Conservation (phyloP, 2,888 invertebrate genomes). For the Ectemnius continuus region DNA sequence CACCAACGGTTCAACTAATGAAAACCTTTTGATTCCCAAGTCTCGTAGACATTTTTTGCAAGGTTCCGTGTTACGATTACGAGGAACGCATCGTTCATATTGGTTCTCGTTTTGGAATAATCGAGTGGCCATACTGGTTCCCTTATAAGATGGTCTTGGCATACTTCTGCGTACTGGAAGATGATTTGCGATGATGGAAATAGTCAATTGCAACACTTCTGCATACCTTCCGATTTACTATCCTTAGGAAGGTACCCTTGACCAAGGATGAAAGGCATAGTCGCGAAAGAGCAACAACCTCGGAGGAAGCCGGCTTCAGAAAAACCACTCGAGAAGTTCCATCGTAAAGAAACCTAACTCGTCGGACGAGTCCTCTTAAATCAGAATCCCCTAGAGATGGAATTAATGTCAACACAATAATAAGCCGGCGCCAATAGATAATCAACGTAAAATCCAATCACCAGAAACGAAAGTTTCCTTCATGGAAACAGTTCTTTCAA, state of each 20-base stretch:
- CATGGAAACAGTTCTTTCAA: too few species aligned
- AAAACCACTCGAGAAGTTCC: constrained; percentile 43
- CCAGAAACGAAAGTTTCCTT: too few species aligned
- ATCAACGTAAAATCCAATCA: constrained; percentile 15
- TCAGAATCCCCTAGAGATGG: constrained; percentile 60
- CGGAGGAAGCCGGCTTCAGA: constrained; percentile 29
- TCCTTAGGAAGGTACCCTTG: background rate
- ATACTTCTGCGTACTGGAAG: constrained; percentile 18
- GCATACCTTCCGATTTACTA: constrained; percentile 28
- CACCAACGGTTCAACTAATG: too few species aligned
- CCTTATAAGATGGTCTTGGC: background rate
- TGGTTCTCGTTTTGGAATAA: background rate
- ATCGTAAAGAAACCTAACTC: constrained; percentile 52
- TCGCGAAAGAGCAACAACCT: constrained; percentile 46
- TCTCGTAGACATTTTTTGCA: too few species aligned
- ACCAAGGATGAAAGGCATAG: constrained; percentile 17
- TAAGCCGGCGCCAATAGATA: constrained; percentile 39
- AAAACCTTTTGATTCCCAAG: too few species aligned
- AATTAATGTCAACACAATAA: constrained; percentile 60
- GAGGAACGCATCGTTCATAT: background rate
- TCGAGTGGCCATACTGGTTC: background rate
- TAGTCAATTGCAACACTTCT: constrained; percentile 34
- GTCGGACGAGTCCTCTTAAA: constrained; percentile 55
- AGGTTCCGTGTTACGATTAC: background rate
- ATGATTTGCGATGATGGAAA: constrained; percentile 28